These are phyloP conservation scores for Hylomyscus alleni DNA, from an alignment of 2,797 vertebrate genomes.

Conservation along the genomic window DNA sequence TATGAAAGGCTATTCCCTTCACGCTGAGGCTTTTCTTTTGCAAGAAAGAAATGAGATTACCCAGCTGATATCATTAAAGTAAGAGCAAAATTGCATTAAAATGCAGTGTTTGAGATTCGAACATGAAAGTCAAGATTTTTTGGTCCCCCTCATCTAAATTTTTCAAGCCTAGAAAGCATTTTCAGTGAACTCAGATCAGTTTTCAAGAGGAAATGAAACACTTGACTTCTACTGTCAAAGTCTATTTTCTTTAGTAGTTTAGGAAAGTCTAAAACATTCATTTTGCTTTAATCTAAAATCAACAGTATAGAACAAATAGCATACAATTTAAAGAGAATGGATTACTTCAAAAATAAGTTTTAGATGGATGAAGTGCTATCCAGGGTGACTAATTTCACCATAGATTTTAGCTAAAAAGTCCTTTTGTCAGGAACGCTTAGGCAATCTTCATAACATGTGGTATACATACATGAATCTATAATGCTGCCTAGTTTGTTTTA, in stretches of 20 bases:
- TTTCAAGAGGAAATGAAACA: slow-evolving; percentile 63
- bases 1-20: slow-evolving; percentile 74
- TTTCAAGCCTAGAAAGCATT: slow-evolving; percentile 44
- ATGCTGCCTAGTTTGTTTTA: background rate
- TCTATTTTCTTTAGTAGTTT: slow-evolving; percentile 64
- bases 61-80: slow-evolving; percentile 79
- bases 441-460: background rate
- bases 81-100: slow-evolving; percentile 80
- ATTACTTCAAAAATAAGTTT: slow-evolving; percentile 46
- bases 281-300: slow-evolving; percentile 64
- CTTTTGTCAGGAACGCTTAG: background rate
- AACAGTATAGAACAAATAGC: slow-evolving; percentile 54
- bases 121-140: slow-evolving; percentile 75
- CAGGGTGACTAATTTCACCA: background rate
- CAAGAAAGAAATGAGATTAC: slow-evolving; percentile 78
- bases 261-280: slow-evolving; percentile 55
- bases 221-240: slow-evolving; percentile 62
- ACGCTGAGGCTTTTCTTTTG: slow-evolving; percentile 63
- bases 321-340: background rate
- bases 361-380: background rate
- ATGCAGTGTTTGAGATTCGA: slow-evolving; percentile 73
- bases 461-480: background rate
- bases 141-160: slow-evolving; percentile 57
- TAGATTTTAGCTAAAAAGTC: background rate
- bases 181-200: slow-evolving; percentile 52